phyloP scores from a whole-genome alignment of 2,113 vertebrate genomes.

The Brachirus orientalis region DNA sequence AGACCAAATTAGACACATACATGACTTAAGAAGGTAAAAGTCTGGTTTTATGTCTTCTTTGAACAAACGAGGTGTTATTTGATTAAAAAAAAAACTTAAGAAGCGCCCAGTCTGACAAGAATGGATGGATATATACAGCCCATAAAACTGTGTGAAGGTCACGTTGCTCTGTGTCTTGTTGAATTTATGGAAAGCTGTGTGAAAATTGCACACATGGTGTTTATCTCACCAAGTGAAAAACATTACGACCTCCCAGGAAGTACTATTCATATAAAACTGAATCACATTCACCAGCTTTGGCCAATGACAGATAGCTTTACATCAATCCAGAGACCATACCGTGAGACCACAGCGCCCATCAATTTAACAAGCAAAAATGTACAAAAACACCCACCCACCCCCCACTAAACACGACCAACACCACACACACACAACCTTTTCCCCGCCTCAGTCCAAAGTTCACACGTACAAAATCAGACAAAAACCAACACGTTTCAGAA shows the following conservation, averaged over 20 bases:
- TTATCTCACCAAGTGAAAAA: slow-evolving; percentile 68
- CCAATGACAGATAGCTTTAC: slow-evolving; percentile 76
- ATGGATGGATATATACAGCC: no score
- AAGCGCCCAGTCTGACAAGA: no score
- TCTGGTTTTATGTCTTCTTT: not conserved
- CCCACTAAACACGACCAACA: slow-evolving; percentile 26
- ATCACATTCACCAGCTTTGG: slow-evolving; percentile 64
- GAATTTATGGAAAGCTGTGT: slow-evolving; percentile 58
- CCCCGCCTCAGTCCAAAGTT: slow-evolving; percentile 39
- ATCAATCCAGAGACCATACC: slow-evolving; percentile 64
- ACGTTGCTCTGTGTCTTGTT: not conserved
- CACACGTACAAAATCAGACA: slow-evolving; percentile 74
- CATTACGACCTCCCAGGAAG: slow-evolving; percentile 76
- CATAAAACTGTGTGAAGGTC: no score
- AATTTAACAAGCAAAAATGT: slow-evolving; percentile 75
- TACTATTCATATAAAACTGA: slow-evolving; percentile 72
- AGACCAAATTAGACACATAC: slow-evolving; percentile 52
- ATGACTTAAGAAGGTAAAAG: slow-evolving; percentile 30
- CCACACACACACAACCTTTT: slow-evolving; percentile 17
- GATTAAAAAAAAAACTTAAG: no score
- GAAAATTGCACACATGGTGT: slow-evolving; percentile 68
- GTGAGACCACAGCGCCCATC: slow-evolving; percentile 73
- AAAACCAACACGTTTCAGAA: slow-evolving; percentile 79
- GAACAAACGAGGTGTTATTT: not conserved
- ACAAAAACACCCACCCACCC: slow-evolving; percentile 47